Percentiles rank a stretch among this genome's conserved stretches.
Conservation (phyloP, 2,797 vertebrate genomes). For the Lemur catta region DNA sequence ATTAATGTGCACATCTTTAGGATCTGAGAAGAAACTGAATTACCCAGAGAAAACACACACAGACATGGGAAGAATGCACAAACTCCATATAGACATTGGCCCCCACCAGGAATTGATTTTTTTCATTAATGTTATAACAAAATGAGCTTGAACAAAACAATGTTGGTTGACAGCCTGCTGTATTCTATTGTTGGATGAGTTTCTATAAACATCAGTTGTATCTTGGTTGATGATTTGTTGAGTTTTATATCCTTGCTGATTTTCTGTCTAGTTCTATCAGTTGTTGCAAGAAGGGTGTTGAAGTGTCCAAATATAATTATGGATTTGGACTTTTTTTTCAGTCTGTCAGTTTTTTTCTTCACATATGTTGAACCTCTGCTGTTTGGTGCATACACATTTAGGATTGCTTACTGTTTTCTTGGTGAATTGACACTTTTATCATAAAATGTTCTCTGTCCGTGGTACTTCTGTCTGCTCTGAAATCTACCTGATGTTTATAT, state of each 20-base stretch:
- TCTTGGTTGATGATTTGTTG: not conserved
- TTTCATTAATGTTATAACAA: not conserved
- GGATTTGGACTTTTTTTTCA: not conserved
- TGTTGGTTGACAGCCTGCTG: not conserved
- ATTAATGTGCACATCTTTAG: not conserved
- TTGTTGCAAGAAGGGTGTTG: not conserved
- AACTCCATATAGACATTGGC: not conserved
- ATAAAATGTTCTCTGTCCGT: not conserved
- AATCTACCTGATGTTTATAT: not conserved
- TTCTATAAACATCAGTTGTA: not conserved
- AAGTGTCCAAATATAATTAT: not conserved
- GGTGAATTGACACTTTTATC: conserved; percentile 11
- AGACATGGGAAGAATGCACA: not conserved
- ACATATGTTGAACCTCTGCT: conserved; percentile 9
- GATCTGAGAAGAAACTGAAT: not conserved
- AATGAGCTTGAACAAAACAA: not conserved
- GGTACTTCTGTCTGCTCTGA: not conserved
- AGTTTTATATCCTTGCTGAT: not conserved
- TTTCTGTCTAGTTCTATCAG: not conserved
- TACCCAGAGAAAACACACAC: not conserved
- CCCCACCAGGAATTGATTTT: not conserved
- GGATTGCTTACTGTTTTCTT: not conserved
- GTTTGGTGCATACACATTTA: not conserved
- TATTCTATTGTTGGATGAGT: not conserved
- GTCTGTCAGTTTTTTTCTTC: not conserved